A percentile compares a stretch with the other conserved stretches of the same genome.
Conservation (phyloP, 1,140 invertebrate species). For the Melitaea cinxia region DNA sequence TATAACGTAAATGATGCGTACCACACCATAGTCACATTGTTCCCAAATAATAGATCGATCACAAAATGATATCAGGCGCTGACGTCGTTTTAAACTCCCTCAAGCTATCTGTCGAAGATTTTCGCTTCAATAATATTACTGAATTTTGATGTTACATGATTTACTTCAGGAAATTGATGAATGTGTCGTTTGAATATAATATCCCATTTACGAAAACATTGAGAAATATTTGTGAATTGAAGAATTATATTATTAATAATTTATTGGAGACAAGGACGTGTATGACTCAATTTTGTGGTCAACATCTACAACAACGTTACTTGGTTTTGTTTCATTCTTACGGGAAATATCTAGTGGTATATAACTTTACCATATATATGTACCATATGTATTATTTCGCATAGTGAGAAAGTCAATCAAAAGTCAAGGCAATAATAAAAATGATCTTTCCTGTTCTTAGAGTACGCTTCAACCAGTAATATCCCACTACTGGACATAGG, state of each 20-base stretch:
- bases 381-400: too few relatives aligned
- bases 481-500: too few relatives aligned
- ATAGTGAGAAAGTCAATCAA: too few relatives aligned
- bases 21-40: constrained; percentile 27
- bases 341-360: too few relatives aligned
- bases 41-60: constrained; percentile 47
- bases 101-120: constrained; percentile 46
- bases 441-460: too few relatives aligned
- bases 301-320: too few relatives aligned
- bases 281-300: too few relatives aligned
- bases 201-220: not conserved
- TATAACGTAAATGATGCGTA: constrained; percentile 15
- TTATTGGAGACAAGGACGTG: too few relatives aligned
- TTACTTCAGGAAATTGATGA: constrained; percentile 7
- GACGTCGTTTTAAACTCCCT: constrained; percentile 37
- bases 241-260: not conserved
- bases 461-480: too few relatives aligned
- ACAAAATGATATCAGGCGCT: constrained; percentile 35
- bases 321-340: too few relatives aligned
- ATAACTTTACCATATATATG: too few relatives aligned
- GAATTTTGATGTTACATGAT: constrained; percentile 13
- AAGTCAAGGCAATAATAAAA: too few relatives aligned
- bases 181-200: not conserved
- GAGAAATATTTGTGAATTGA: not conserved
- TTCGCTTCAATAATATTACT: constrained; percentile 42